phyloP scores from a whole-genome alignment of 1,140 invertebrate species.

The Schlechtendalia chinensis region DNA sequence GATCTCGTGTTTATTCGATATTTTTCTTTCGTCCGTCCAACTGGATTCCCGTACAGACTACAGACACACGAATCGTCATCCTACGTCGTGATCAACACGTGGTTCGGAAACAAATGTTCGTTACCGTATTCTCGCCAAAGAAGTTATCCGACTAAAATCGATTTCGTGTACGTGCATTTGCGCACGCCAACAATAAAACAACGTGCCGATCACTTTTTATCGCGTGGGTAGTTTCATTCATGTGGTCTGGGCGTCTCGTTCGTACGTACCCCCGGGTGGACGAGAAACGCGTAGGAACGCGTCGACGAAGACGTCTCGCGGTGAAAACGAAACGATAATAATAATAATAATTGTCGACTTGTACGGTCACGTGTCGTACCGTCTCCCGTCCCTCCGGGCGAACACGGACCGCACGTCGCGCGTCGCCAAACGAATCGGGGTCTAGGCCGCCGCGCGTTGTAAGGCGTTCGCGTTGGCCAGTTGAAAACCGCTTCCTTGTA shows the following conservation, averaged over 20 bases:
- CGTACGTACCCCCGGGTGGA: not conserved
- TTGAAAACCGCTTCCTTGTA: conserved; percentile 48
- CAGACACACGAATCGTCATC: too few relatives aligned
- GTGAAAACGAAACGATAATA: not conserved
- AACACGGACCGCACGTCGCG: too few relatives aligned
- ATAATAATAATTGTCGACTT: not conserved
- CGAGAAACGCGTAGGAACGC: not conserved
- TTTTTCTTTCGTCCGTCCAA: too few relatives aligned
- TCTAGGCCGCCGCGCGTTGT: conserved; percentile 1
- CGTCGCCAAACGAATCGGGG: conserved; percentile 32
- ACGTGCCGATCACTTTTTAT: not conserved
- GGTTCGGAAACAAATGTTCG: too few relatives aligned
- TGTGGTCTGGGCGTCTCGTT: not conserved
- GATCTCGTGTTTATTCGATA: too few relatives aligned
- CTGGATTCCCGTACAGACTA: too few relatives aligned
- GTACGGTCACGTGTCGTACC: not conserved
- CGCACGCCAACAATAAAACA: not conserved
- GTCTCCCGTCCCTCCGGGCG: conserved; percentile 5
- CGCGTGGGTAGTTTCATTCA: conserved; percentile 1
- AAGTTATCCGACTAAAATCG: too few relatives aligned
- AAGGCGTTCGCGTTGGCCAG: not conserved
- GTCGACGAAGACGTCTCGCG: too few relatives aligned
- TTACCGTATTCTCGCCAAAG: too few relatives aligned
- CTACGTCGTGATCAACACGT: too few relatives aligned
- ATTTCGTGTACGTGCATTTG: too few relatives aligned